phyloP scores from a whole-genome alignment of 2,797 vertebrate genomes.

The Ctenopoma multispine region DNA sequence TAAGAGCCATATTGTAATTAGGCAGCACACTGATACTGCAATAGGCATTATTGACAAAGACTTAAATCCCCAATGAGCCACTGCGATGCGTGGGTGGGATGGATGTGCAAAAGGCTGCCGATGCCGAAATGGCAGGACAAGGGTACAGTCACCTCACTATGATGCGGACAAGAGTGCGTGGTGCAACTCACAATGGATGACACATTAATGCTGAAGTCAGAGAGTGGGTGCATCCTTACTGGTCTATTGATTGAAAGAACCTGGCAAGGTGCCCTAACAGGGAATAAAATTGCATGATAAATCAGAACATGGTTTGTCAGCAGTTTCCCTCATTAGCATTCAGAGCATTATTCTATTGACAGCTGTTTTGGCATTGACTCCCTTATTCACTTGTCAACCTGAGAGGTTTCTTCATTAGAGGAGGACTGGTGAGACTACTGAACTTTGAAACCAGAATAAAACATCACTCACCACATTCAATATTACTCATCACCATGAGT shows the following conservation, averaged over 20 bases:
- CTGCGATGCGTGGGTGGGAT: slow-evolving; percentile 45
- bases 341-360: slow-evolving; percentile 60
- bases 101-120: slow-evolving; percentile 58
- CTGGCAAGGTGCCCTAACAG: slow-evolving; percentile 63
- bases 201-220: slow-evolving; percentile 74
- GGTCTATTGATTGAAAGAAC: slow-evolving; percentile 73
- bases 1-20: slow-evolving; percentile 59
- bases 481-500: neutral
- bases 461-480: slow-evolving; percentile 28
- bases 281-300: slow-evolving; percentile 70
- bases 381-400: slow-evolving; percentile 28
- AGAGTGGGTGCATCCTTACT: slow-evolving; percentile 51
- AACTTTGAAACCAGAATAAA: slow-evolving; percentile 30
- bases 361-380: slow-evolving; percentile 50
- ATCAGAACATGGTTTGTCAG: slow-evolving; percentile 72
- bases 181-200: slow-evolving; percentile 63
- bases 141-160: slow-evolving; percentile 73
- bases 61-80: slow-evolving; percentile 57
- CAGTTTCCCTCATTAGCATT: slow-evolving; percentile 73
- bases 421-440: slow-evolving; percentile 20
- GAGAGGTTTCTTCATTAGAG: slow-evolving; percentile 27
- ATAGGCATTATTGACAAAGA: slow-evolving; percentile 61
- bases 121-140: slow-evolving; percentile 67
- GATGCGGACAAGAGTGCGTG: slow-evolving; percentile 59
- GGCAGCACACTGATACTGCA: slow-evolving; percentile 47